These are phyloP conservation scores for human DNA, from an alignment of 2,113 vertebrate species.

Conservation along the genomic window GRCh38 chrX:115517501-115518000, in stretches of 20 bases:
- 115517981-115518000: neutral
- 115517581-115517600: neutral
- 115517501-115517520: neutral
- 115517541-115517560: neutral
- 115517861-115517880: neutral
- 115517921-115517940: neutral
- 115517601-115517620: neutral
- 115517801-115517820: neutral
- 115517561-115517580: neutral
- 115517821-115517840: neutral
- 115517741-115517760: neutral
- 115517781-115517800: neutral
- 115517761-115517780: neutral
- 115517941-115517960: neutral
- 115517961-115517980: neutral
- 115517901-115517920: neutral
- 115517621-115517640: neutral
- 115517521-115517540: neutral
- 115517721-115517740: neutral
- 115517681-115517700: neutral
- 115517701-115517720: neutral
- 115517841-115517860: slow-evolving; percentile 1
- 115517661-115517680: neutral
- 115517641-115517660: neutral
- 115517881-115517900: neutral